Conservation (phyloP, 2,113 vertebrate genomes). For the Notechis scutatus region DNA sequence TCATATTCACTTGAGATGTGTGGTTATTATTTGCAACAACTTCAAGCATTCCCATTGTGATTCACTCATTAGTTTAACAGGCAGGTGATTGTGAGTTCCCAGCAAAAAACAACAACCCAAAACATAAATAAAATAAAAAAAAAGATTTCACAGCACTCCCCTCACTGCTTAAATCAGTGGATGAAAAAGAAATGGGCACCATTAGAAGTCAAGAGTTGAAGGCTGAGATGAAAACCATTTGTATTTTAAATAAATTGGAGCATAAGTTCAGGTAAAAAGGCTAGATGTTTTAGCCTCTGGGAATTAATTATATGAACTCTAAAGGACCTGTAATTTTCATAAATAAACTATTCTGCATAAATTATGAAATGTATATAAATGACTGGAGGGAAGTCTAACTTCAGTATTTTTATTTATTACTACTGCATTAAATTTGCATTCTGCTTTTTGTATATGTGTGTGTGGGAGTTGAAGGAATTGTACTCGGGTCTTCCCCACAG, state of each 20-base stretch:
- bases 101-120: background rate
- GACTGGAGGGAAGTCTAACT: background rate
- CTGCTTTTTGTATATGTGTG: background rate
- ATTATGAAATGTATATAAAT: background rate
- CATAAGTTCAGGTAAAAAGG: background rate
- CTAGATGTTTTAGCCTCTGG: background rate
- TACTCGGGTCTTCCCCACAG: background rate
- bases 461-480: background rate
- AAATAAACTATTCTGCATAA: background rate
- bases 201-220: background rate
- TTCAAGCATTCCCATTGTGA: constrained; percentile 16
- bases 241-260: background rate
- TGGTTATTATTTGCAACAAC: constrained; percentile 22
- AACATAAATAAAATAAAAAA: background rate
- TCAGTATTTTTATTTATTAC: background rate
- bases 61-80: constrained; percentile 29
- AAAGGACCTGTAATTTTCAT: background rate
- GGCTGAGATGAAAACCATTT: background rate
- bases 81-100: constrained; percentile 21
- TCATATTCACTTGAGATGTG: constrained; percentile 4
- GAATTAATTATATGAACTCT: constrained; percentile 2
- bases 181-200: background rate
- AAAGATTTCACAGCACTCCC: background rate
- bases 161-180: background rate
- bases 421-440: background rate